These are phyloP conservation scores for Epistrophe grossulariae DNA, from an alignment of 2,888 invertebrate species.

Conservation along the genomic window DNA sequence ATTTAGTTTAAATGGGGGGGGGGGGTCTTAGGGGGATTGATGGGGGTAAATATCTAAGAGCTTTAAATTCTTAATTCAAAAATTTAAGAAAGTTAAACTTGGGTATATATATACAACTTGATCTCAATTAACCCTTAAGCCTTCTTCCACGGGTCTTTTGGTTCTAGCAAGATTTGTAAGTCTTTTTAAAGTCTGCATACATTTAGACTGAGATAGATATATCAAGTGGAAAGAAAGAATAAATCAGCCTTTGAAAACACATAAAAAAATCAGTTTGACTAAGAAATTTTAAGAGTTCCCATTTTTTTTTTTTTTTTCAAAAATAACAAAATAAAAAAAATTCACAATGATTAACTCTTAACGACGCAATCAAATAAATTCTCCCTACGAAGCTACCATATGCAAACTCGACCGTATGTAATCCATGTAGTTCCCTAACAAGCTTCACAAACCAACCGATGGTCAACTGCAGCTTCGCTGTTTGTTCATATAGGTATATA, in stretches of 20 bases:
- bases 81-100: not conserved
- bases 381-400: not conserved
- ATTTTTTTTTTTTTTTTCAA: too few relatives aligned
- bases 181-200: too few relatives aligned
- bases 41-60: not conserved
- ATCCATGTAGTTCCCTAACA: conserved; percentile 17
- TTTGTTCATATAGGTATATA: not conserved
- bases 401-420: not conserved
- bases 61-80: not conserved
- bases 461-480: not conserved
- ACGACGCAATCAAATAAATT: conserved; percentile 39
- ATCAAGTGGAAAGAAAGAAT: too few relatives aligned
- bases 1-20: conserved; percentile 13
- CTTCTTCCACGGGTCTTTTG: too few relatives aligned
- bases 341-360: not conserved
- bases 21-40: not conserved
- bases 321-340: not conserved
- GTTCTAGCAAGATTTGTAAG: too few relatives aligned
- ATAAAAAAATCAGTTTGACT: too few relatives aligned
- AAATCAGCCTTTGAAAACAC: too few relatives aligned
- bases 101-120: not conserved
- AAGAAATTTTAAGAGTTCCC: too few relatives aligned
- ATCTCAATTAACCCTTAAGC: too few relatives aligned
- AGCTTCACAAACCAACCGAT: conserved; percentile 43
- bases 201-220: too few relatives aligned